Evolutionary conservation across 35 echinoderm and acorn worm species (phyloP).

Genomic region (Lytechinus pictus): DNA sequence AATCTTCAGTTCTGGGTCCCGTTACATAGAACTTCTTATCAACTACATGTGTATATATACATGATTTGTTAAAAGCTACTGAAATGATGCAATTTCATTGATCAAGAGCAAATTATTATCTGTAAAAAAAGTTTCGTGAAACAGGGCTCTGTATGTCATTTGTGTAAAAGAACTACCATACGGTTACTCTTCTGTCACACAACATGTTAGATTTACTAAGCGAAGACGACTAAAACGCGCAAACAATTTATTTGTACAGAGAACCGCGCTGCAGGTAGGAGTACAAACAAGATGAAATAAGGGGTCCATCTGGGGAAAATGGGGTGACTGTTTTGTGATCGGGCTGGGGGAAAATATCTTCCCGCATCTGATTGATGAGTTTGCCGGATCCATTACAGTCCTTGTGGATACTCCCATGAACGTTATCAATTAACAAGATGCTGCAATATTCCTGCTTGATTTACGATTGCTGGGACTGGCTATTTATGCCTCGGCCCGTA

Average conservation of each 20-base stretch:
- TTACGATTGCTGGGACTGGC: neutral
- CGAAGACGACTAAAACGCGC: neutral
- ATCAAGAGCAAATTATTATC: too few species aligned
- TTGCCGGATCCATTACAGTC: neutral
- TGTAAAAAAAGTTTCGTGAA: too few species aligned
- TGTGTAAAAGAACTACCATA: neutral
- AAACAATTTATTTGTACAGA: neutral
- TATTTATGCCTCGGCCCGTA: neutral
- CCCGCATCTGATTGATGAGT: neutral
- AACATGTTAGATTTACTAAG: neutral
- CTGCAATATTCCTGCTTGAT: neutral
- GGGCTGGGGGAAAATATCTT: neutral
- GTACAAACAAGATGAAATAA: neutral
- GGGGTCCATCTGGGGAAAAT: neutral
- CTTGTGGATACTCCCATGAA: neutral
- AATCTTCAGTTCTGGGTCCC: neutral
- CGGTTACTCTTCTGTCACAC: neutral
- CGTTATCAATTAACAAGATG: slow-evolving; percentile 2
- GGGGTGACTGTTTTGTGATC: neutral
- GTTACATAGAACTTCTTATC: too few species aligned
- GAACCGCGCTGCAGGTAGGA: neutral
- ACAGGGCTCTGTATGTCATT: neutral
- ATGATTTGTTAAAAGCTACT: too few species aligned
- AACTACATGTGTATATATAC: too few species aligned
- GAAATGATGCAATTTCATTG: too few species aligned